These are phyloP conservation scores for Atlantisia rogersi DNA, from an alignment of 2,113 vertebrate genomes.

Conservation along the genomic window DNA sequence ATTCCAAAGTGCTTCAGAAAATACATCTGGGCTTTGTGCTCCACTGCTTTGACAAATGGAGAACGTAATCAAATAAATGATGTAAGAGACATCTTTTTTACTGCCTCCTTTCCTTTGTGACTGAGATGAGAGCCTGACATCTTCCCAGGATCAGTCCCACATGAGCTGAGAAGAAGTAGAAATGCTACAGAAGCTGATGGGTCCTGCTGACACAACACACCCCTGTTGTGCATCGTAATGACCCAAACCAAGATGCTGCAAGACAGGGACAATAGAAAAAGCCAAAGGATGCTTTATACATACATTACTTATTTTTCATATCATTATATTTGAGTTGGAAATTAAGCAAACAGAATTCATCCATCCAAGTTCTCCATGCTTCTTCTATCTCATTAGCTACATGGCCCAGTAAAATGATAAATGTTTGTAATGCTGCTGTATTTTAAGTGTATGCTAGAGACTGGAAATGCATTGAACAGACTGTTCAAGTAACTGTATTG, in stretches of 20 bases:
- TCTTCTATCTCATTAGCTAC: conserved; percentile 39
- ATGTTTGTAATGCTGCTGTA: conserved; percentile 9
- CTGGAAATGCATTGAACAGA: conserved; percentile 29
- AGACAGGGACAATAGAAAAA: neutral
- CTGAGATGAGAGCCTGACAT: neutral
- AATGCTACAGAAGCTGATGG: neutral
- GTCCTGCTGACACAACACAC: neutral
- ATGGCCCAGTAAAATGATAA: conserved; percentile 37
- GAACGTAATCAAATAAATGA: neutral
- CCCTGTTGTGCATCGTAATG: neutral
- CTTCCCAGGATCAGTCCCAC: neutral
- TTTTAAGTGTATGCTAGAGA: conserved; percentile 21
- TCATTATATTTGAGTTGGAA: neutral
- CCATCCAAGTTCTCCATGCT: conserved; percentile 2
- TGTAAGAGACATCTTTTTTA: neutral
- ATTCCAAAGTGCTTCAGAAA: neutral
- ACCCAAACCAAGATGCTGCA: neutral
- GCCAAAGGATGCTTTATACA: neutral
- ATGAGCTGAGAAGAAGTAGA: neutral
- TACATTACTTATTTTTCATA: neutral
- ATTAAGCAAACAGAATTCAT: conserved; percentile 32
- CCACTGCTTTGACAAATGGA: neutral
- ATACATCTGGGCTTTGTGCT: neutral
- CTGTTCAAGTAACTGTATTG: conserved; percentile 11
- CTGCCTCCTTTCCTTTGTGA: neutral